Base-by-base conservation (phyloP, 2,888 invertebrate species). In the Onchidella celtica region DNA sequence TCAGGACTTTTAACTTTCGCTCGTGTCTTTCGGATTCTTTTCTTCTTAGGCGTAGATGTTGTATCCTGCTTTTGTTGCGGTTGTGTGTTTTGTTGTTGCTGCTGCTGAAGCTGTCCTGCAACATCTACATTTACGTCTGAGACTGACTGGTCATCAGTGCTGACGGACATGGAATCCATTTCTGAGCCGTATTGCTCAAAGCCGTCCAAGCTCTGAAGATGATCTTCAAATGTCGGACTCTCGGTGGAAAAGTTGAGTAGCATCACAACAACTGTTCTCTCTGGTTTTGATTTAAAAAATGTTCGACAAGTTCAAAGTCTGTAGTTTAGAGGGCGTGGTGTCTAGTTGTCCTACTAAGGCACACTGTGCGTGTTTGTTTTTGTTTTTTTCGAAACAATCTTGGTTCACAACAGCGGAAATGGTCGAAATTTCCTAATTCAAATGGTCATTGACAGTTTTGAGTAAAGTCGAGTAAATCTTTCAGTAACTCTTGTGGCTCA, bases 1-100 rank as follows among this genome's bases (percentile, higher is more conserved):
- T 79, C 79, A 4, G 79, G 79, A n/a, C 72, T 79, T 63, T 79
- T 79, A 2, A 72, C 70, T 63, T 79, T 79, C 11, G 72, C 79
- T 61, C 79, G 24, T 2, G 72, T 63, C 40, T 79, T 79, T 6
- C 79, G 2, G 17, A 79, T 79, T 36, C 79, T 1, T 59, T 70
- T 79, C 40, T 63, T 79, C 72, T 79, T 72, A 3, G 40, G 72
- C 24, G 72, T 59, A 21, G 27, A 17, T 11, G 38, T 11, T 2
- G 24, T 29, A 21, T 76, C 75, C 9, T 57, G 34, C 24, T 61
- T 36, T 21, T 63, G 75, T 1, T 59, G 11, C 9, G 24, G 65
- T 29, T 66, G 47, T 55, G 47, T 3, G 27, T 36, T 17, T 2
- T 59, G 59, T 59, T 59, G 17, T 2, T 17, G 66, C n/a, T 66